These are phyloP conservation scores for Pyrrhosoma nymphula DNA, from an alignment of 2,888 invertebrate species.

Conservation along the genomic window DNA sequence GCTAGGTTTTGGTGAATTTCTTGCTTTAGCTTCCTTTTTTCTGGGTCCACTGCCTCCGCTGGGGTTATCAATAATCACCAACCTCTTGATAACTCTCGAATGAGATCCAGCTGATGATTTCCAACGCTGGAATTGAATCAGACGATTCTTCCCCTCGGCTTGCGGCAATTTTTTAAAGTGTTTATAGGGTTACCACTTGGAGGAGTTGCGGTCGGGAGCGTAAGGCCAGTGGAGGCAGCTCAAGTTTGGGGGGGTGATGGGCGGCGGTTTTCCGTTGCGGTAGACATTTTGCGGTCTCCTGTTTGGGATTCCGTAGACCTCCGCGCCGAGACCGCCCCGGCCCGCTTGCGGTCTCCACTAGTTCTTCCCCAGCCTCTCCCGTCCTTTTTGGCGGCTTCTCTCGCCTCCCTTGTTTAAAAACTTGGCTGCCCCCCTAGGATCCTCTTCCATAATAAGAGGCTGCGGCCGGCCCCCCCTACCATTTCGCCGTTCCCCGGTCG, in stretches of 20 bases:
- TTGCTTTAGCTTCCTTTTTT: too few relatives aligned
- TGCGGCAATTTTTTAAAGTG: neutral
- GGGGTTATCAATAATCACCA: too few relatives aligned
- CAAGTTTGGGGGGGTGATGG: neutral
- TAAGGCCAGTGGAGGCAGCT: neutral
- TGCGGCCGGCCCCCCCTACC: neutral
- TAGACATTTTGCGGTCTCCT: neutral
- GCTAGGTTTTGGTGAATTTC: too few relatives aligned
- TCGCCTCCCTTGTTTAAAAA: neutral
- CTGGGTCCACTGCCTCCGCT: too few relatives aligned
- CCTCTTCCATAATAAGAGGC: neutral
- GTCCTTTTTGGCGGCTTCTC: neutral
- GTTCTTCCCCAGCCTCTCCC: neutral
- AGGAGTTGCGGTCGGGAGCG: neutral
- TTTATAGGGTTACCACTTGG: neutral
- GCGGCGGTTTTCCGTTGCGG: neutral
- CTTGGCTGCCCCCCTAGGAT: neutral
- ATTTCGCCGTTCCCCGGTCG: neutral
- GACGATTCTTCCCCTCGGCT: neutral
- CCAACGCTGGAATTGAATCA: too few relatives aligned
- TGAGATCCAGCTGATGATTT: too few relatives aligned
- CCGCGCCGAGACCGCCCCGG: too few relatives aligned
- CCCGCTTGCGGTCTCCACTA: neutral
- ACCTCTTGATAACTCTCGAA: too few relatives aligned
- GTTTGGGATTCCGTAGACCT: neutral